These are phyloP conservation scores for Gymnopithys bicolor DNA, from an alignment of 2,797 vertebrate species.

Conservation along the genomic window DNA sequence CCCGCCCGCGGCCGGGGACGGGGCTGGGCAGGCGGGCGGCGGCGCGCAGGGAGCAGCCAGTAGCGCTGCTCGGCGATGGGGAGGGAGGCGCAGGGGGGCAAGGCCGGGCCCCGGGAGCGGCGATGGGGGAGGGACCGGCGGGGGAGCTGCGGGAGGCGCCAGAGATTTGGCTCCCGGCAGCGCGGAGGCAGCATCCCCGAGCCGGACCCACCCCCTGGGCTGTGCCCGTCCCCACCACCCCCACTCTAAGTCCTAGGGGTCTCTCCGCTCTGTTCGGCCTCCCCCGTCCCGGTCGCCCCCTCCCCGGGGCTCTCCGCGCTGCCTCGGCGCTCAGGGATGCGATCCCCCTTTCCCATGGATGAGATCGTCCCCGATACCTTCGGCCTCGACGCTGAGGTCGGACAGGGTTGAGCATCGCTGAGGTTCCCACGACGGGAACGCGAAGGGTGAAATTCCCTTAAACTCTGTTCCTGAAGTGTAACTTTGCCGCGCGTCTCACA, in stretches of 20 bases:
- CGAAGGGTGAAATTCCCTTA: neutral
- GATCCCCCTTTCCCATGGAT: neutral
- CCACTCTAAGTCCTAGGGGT: accelerated
- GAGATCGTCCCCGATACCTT: neutral
- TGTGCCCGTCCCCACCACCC: too few species aligned
- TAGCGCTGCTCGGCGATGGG: neutral
- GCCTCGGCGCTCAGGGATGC: neutral
- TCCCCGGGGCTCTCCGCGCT: neutral
- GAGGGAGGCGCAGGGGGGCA: slow-evolving; percentile 11
- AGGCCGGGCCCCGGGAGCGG: slow-evolving; percentile 12
- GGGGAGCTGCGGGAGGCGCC: slow-evolving; percentile 10
- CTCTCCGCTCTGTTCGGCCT: neutral
- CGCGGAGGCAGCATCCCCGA: neutral
- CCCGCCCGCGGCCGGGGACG: slow-evolving; percentile 69
- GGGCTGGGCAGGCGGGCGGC: slow-evolving; percentile 16
- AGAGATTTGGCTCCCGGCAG: slow-evolving; percentile 8
- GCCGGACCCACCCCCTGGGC: neutral
- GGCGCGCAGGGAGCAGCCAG: slow-evolving; percentile 73
- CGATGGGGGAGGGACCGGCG: neutral
- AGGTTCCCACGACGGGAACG: neutral
- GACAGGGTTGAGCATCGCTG: neutral
- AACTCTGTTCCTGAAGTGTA: neutral
- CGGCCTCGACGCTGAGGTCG: neutral
- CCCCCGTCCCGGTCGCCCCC: neutral
- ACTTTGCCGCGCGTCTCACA: neutral